Percentiles rank a stretch among this genome's conserved stretches.
Evolutionary conservation across 2,888 invertebrate species (phyloP).

Genomic region (Synanthedon formicaeformis): DNA sequence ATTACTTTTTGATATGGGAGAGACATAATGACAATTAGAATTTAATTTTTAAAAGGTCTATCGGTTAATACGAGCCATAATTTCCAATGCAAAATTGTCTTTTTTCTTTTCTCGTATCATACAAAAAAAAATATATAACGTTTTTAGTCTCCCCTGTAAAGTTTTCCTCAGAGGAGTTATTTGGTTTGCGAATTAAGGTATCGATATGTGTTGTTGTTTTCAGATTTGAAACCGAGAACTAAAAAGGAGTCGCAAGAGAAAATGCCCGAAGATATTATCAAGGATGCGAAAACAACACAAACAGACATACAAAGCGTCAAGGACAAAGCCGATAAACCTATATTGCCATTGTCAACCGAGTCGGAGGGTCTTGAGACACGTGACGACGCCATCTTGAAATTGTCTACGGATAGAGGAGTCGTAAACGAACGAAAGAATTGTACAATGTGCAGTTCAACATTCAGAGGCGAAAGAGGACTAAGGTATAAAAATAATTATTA

Average conservation of each 20-base stretch:
- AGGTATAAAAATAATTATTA: slow-evolving; percentile 23
- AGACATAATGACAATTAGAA: no score
- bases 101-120: no score
- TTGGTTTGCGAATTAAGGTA: no score
- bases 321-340: neutral
- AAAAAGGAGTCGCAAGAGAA: slow-evolving; percentile 19
- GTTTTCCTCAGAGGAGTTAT: no score
- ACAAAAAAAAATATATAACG: no score
- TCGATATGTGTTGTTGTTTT: no score
- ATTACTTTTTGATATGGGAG: no score
- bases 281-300: neutral
- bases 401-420: slow-evolving; percentile 3
- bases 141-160: no score
- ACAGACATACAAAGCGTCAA: slow-evolving; percentile 5
- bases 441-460: slow-evolving; percentile 35
- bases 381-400: slow-evolving; percentile 4
- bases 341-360: slow-evolving; percentile 3
- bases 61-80: no score
- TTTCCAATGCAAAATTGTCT: no score
- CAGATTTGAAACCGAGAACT: slow-evolving; percentile 45
- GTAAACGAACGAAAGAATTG: slow-evolving; percentile 27
- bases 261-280: neutral
- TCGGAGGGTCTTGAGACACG: slow-evolving; percentile 8
- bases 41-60: no score
- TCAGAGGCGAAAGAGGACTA: slow-evolving; percentile 45